Conservation (phyloP, 2,888 invertebrate species). For the Tridacna crocea region DNA sequence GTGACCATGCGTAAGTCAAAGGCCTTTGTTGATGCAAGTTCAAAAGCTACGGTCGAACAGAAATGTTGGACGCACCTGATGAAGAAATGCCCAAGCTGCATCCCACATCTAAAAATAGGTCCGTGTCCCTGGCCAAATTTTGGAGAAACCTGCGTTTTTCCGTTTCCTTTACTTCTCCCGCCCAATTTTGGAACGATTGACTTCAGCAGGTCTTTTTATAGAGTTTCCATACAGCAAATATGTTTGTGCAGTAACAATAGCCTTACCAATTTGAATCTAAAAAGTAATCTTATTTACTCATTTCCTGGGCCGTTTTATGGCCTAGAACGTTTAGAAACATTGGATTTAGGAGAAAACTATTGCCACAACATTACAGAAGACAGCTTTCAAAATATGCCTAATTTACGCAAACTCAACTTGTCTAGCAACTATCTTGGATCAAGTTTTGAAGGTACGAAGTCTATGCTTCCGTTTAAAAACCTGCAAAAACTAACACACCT, state of each 20-base stretch:
- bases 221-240: not conserved
- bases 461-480: not conserved
- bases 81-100: not conserved
- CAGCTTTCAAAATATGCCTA: constrained; percentile 12
- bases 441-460: not conserved
- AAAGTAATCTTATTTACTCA: constrained; percentile 1
- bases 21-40: not conserved
- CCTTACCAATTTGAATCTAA: not conserved
- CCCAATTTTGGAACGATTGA: not conserved
- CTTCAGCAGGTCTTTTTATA: constrained; percentile 6
- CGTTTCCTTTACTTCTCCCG: not conserved
- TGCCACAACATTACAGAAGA: constrained; percentile 3
- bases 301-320: constrained; percentile 3
- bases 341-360: constrained; percentile 21
- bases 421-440: constrained; percentile 10
- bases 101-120: not conserved
- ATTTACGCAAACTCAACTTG: not conserved
- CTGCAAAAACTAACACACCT: constrained; percentile 2
- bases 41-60: not conserved
- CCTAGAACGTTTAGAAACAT: not conserved
- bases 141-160: not conserved
- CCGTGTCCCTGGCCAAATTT: not conserved
- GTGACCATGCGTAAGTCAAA: not conserved
- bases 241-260: not conserved
- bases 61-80: not conserved